Conservation (phyloP, 2,888 invertebrate species). For the Agrotis segetum region DNA sequence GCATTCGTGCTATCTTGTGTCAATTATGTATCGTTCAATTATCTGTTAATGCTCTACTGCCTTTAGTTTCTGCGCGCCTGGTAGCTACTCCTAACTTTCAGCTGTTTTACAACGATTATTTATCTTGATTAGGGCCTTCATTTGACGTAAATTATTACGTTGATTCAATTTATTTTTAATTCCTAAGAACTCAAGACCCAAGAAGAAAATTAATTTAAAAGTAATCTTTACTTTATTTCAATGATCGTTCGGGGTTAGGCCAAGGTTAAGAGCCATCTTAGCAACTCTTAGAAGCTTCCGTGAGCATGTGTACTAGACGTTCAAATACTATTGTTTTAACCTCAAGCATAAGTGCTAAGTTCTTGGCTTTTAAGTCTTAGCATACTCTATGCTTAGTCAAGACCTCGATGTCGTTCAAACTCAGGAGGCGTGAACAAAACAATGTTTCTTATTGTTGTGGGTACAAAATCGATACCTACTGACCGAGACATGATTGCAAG, state of each 20-base stretch:
- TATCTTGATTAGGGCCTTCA: constrained; percentile 5
- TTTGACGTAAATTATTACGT: constrained; percentile 10
- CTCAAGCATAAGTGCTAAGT: constrained; percentile 47
- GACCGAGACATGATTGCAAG: constrained; percentile 21
- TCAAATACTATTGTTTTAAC: constrained; percentile 41
- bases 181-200: not conserved
- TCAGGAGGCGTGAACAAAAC: constrained; percentile 20
- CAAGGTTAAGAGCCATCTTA: constrained; percentile 6
- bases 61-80: constrained; percentile 40
- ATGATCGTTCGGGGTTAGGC: not conserved
- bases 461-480: constrained; percentile 27
- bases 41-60: constrained; percentile 39
- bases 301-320: constrained; percentile 4
- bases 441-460: constrained; percentile 14
- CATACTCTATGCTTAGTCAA: constrained; percentile 19
- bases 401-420: constrained; percentile 31
- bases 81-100: constrained; percentile 23
- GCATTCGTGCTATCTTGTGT: constrained; percentile 42
- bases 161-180: constrained; percentile 18
- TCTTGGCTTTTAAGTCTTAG: constrained; percentile 8
- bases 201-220: constrained; percentile 7
- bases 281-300: constrained; percentile 7
- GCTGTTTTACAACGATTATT: constrained; percentile 15
- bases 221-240: not conserved
- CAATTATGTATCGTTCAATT: constrained; percentile 50